Evolutionary conservation across 1,140 invertebrate species (phyloP).

Genomic region (Hycleus phaleratus): DNA sequence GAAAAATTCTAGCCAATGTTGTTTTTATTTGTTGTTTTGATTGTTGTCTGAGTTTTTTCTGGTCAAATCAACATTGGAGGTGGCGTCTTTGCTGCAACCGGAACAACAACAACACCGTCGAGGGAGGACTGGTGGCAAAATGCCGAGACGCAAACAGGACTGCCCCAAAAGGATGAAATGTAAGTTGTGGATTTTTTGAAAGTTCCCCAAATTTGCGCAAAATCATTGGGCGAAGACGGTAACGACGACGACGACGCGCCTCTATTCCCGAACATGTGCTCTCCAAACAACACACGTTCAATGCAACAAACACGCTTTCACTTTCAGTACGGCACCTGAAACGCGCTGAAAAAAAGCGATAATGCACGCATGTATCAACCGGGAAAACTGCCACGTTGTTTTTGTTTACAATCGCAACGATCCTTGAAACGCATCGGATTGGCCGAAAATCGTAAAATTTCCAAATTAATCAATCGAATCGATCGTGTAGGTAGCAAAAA

Average conservation of each 20-base stretch:
- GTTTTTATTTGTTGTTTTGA: background rate
- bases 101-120: background rate
- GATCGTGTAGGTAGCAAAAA: too few relatives aligned
- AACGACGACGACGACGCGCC: too few relatives aligned
- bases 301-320: background rate
- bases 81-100: slow-evolving; percentile 12
- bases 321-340: background rate
- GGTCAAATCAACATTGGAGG: slow-evolving; percentile 20
- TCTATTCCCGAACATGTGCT: slow-evolving; percentile 6
- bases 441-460: too few relatives aligned
- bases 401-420: too few relatives aligned
- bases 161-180: slow-evolving; percentile 58
- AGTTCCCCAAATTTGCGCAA: background rate
- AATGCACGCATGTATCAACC: too few relatives aligned
- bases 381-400: too few relatives aligned
- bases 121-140: slow-evolving; percentile 29
- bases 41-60: background rate
- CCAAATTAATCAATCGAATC: too few relatives aligned
- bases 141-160: slow-evolving; percentile 56
- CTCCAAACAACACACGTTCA: background rate
- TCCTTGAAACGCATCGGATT: too few relatives aligned
- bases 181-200: slow-evolving; percentile 40
- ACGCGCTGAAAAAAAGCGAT: background rate
- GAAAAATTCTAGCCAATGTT: background rate
- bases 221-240: slow-evolving; percentile 1